Conservation (phyloP, 1,140 invertebrate genomes). For the Brachionus angularis region DNA sequence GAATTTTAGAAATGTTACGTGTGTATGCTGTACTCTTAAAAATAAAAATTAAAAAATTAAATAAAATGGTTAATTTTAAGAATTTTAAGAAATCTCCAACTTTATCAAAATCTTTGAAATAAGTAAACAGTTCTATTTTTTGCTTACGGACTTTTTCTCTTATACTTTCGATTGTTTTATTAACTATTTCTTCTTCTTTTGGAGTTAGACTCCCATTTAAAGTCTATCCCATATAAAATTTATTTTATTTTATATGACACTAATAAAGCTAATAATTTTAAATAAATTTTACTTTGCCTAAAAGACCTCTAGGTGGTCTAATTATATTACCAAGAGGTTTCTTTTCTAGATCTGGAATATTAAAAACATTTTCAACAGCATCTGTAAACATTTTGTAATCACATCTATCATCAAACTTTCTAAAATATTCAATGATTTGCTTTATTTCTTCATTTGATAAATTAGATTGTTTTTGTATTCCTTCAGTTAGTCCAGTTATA, state of each 20-base stretch:
- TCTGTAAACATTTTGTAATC: constrained; percentile 57
- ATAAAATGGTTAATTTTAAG: not conserved
- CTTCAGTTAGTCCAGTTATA: constrained; percentile 52
- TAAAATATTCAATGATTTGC: constrained; percentile 55
- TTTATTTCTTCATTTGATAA: constrained; percentile 53
- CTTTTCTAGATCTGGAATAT: constrained; percentile 56
- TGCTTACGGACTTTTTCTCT: constrained; percentile 51
- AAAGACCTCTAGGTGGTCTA: constrained; percentile 51
- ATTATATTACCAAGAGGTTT: constrained; percentile 53
- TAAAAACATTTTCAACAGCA: constrained; percentile 58
- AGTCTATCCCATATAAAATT: not conserved
- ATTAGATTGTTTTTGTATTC: constrained; percentile 55
- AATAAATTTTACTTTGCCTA: constrained; percentile 50
- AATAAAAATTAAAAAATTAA: constrained; percentile 27
- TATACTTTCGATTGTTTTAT: constrained; percentile 49
- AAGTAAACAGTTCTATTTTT: constrained; percentile 54
- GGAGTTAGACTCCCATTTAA: constrained; percentile 47
- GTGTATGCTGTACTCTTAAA: constrained; percentile 55
- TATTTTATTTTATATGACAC: not conserved
- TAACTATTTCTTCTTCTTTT: constrained; percentile 49
- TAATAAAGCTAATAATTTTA: not conserved
- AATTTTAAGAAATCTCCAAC: constrained; percentile 45
- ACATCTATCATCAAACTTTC: constrained; percentile 52
- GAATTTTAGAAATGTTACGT: constrained; percentile 52
- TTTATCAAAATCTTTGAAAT: constrained; percentile 58